Conservation (phyloP, 1,140 invertebrate genomes). For the Conus betulinus region DNA sequence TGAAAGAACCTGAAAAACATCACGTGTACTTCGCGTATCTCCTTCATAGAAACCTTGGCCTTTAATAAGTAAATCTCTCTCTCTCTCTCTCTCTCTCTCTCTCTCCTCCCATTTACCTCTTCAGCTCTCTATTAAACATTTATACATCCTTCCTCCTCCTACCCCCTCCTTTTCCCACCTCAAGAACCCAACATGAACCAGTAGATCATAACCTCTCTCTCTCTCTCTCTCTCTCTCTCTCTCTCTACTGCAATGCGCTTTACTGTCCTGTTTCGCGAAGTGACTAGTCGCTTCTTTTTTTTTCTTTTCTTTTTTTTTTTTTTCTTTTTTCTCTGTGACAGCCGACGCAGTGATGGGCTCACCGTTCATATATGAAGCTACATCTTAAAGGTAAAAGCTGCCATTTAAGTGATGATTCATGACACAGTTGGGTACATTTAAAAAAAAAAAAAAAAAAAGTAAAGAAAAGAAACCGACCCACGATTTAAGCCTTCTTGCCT, state of each 20-base stretch:
- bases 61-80: neutral
- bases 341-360: neutral
- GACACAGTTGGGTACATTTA: too few species aligned
- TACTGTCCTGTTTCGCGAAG: too few species aligned
- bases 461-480: too few species aligned
- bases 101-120: neutral
- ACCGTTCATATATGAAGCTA: neutral
- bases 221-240: conserved; percentile 3
- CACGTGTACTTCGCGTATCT: too few species aligned
- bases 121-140: too few species aligned
- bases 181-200: too few species aligned
- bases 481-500: neutral
- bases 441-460: too few species aligned
- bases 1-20: too few species aligned
- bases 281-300: neutral
- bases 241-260: neutral
- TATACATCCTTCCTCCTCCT: too few species aligned
- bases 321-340: neutral
- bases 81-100: neutral
- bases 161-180: too few species aligned
- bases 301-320: neutral
- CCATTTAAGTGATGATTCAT: too few species aligned
- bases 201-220: neutral
- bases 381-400: neutral
- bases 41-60: neutral